These are phyloP conservation scores for Gobiocypris rarus DNA, from an alignment of 2,113 vertebrate species.

Conservation along the genomic window DNA sequence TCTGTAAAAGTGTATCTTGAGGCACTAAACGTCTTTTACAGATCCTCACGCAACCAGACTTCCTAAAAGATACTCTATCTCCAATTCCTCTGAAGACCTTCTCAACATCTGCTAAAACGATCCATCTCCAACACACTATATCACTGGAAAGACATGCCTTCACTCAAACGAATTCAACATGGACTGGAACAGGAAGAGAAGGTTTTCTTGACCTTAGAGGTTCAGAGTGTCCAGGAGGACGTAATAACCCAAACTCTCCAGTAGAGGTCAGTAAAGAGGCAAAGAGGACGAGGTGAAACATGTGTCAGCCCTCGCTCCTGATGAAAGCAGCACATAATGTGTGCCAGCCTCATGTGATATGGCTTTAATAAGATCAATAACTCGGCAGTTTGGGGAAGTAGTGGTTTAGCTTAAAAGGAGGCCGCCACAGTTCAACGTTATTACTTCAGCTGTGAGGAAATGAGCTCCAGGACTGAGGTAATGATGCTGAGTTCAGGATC, in stretches of 20 bases:
- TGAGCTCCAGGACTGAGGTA: slow-evolving; percentile 21
- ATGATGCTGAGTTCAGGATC: neutral
- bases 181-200: neutral
- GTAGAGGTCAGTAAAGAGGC: slow-evolving; percentile 32
- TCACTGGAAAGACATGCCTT: neutral
- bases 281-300: slow-evolving; percentile 26
- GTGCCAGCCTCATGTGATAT: slow-evolving; percentile 22
- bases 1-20: neutral
- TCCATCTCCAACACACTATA: neutral
- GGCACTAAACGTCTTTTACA: too few relatives aligned
- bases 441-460: slow-evolving; percentile 28
- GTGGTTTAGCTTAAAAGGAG: slow-evolving; percentile 10
- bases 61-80: slow-evolving; percentile 29
- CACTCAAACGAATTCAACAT: neutral
- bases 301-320: neutral
- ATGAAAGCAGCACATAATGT: slow-evolving; percentile 36
- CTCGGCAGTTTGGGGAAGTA: slow-evolving; percentile 6
- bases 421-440: neutral
- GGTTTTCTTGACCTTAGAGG: neutral
- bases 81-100: neutral
- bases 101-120: slow-evolving; percentile 37
- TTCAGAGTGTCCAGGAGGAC: too few relatives aligned
- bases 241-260: slow-evolving; percentile 24
- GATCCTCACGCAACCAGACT: neutral
- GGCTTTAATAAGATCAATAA: slow-evolving; percentile 38